Base-by-base conservation (phyloP, 2,888 invertebrate genomes). In the Arge pagana region DNA sequence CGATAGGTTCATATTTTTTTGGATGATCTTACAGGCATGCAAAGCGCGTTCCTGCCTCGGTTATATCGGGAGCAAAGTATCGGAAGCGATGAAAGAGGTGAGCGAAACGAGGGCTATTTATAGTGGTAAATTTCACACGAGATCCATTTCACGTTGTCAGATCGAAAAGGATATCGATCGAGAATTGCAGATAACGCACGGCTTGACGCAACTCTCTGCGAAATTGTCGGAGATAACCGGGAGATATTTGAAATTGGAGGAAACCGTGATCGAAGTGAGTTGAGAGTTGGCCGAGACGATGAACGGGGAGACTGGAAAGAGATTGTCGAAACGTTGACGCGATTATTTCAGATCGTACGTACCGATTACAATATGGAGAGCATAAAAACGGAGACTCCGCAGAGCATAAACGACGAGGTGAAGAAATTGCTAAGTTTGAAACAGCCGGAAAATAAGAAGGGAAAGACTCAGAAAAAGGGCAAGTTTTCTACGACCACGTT, bases 351-450 rank as follows among this genome's bases (percentile, higher is more conserved):
- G 74, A 35, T 70, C 28, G 64, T 71, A n/a, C 63, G 74, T 2
- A 67, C 66, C 61, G 65, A 64, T 39, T 56, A 64, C n/a, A 72
- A 73, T 30, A 66, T 60, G 56, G 68, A 70, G 31, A 72, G 63
- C 55, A 66, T 67, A 4, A 61, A 54, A 21, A 54, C 72, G 26
- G 72, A 65, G 54, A 75, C 74, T 0, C 74, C 74, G 8, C 18
- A 11, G 11, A 64, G 72, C 42, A 66, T 75, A 45, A 68, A 65
- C 43, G 65, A 66, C 13, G 74, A 73, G 37, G 67, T 74, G n/a
- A 64, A 64, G 13, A 63, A 57, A 7, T 48, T 63, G 5, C 39
- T 66, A 35, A 13, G 45, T 11, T 13, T 45, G 57, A 62, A 42
- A 54, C 53, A 39, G 45, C 45, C 33, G 7, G 33, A 45, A 8